Percentiles rank a stretch among this genome's conserved stretches.
Evolutionary conservation across 2,797 vertebrate genomes (phyloP).

Genomic region (Helarctos malayanus): DNA sequence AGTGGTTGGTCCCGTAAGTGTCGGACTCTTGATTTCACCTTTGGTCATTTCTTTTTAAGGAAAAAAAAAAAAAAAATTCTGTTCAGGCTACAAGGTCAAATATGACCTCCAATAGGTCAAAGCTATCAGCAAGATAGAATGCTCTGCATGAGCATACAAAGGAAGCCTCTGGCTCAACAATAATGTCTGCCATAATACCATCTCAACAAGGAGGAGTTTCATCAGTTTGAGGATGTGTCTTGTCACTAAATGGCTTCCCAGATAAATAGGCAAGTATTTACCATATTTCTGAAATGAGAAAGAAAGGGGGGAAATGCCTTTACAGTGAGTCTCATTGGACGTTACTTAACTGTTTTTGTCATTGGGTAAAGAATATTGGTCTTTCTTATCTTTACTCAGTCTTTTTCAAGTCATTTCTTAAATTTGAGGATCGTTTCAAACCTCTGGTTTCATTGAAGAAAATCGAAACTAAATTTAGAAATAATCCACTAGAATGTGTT

Average conservation of each 20-base stretch:
- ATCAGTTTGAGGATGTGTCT: neutral
- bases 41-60: neutral
- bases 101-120: neutral
- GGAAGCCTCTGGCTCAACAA: neutral
- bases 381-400: slow-evolving; percentile 9
- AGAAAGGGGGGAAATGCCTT: neutral
- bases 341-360: neutral
- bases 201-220: neutral
- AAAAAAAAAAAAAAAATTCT: neutral
- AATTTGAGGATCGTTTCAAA: slow-evolving; percentile 13
- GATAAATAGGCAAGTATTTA: neutral
- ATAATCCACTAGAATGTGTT: slow-evolving; percentile 6
- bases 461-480: slow-evolving; percentile 49
- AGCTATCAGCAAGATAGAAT: neutral
- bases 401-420: neutral
- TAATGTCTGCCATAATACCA: neutral
- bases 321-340: neutral
- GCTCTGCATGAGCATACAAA: neutral
- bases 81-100: neutral
- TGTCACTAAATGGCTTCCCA: neutral
- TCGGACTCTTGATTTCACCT: neutral
- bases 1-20: neutral
- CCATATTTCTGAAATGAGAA: slow-evolving; percentile 40
- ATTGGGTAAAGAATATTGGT: neutral
- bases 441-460: neutral